These are phyloP conservation scores for Gambelia wislizenii DNA, from an alignment of 2,797 vertebrate species.

Conservation along the genomic window DNA sequence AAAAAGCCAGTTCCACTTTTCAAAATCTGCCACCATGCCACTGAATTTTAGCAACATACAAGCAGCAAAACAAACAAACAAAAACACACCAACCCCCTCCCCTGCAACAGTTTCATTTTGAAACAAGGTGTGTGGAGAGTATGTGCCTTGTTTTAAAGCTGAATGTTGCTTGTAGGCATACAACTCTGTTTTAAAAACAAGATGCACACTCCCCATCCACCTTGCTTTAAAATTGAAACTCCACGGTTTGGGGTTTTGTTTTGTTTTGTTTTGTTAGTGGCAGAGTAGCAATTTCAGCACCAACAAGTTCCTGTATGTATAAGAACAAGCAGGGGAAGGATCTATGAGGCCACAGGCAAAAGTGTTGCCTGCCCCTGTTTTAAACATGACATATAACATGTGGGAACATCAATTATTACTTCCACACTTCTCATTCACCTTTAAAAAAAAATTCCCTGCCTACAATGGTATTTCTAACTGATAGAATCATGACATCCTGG, in stretches of 20 bases:
- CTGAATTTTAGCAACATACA: not conserved
- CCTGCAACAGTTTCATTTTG: not conserved
- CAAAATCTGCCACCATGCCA: not conserved
- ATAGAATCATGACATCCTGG: conserved; percentile 25
- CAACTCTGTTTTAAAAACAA: not conserved
- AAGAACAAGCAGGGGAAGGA: too few species aligned
- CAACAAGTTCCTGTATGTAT: too few species aligned
- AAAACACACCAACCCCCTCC: too few species aligned
- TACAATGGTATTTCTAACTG: conserved; percentile 9
- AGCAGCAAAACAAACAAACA: not conserved
- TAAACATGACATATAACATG: not conserved
- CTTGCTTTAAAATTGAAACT: not conserved
- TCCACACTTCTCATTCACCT: not conserved
- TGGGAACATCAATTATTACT: not conserved
- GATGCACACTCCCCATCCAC: not conserved
- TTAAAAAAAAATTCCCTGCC: not conserved
- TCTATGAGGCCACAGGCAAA: too few species aligned
- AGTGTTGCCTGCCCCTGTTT: too few species aligned
- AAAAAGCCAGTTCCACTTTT: not conserved
- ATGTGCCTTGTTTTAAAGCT: not conserved
- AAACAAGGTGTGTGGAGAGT: not conserved
- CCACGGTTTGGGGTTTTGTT: too few species aligned
- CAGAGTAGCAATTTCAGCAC: not conserved
- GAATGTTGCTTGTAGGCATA: not conserved
- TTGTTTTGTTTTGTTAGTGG: too few species aligned